Evolutionary conservation across 2,888 invertebrate genomes (phyloP).

Genomic region (Andrena chrysosceles): DNA sequence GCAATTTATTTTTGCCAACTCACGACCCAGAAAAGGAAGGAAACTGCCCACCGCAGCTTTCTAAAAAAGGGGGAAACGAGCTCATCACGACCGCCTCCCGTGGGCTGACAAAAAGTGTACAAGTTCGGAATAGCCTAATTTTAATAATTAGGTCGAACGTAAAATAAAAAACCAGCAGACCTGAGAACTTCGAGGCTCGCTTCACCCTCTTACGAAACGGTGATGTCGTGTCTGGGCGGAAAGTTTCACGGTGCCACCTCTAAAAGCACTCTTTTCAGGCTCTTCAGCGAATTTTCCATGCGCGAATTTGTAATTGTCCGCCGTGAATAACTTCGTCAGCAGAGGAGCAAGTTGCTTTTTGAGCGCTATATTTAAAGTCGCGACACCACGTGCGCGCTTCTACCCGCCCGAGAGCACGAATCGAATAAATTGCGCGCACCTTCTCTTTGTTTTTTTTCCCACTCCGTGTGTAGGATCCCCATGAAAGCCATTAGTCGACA

Average conservation of each 20-base stretch:
- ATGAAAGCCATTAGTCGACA: constrained; percentile 4
- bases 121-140: constrained; percentile 15
- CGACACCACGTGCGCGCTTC: constrained; percentile 5
- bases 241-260: constrained; percentile 31
- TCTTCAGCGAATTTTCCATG: constrained; percentile 38
- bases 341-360: constrained; percentile 18
- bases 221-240: not conserved
- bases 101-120: not conserved
- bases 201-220: constrained; percentile 3
- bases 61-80: not conserved
- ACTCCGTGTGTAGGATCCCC: not conserved
- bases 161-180: not conserved
- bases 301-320: constrained; percentile 43
- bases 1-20: not conserved
- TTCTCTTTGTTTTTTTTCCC: not conserved
- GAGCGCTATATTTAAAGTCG: constrained; percentile 33
- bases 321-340: constrained; percentile 51
- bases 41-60: not conserved
- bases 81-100: not conserved
- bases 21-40: not conserved
- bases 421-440: constrained; percentile 12
- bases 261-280: constrained; percentile 23
- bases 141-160: constrained; percentile 13
- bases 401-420: constrained; percentile 11
- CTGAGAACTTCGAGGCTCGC: not conserved